These are phyloP conservation scores for Drosophila kikkawai DNA, from an alignment of 1,140 invertebrate species.

Conservation along the genomic window DNA sequence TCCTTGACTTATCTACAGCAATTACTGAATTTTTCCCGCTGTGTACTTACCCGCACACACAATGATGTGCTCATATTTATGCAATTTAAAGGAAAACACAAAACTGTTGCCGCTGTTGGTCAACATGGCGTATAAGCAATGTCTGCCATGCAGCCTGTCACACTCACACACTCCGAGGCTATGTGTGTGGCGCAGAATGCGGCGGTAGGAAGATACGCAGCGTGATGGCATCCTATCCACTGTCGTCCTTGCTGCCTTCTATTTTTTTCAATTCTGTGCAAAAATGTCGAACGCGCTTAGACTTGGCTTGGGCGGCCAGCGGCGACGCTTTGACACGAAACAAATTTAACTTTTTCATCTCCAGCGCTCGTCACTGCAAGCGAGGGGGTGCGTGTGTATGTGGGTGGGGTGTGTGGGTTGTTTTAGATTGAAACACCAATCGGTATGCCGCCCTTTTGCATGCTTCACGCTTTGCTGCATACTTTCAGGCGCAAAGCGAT, in stretches of 20 bases:
- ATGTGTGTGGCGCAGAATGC: neutral
- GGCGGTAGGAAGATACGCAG: slow-evolving; percentile 24
- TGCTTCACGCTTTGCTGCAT: slow-evolving; percentile 78
- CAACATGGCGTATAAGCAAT: slow-evolving; percentile 80
- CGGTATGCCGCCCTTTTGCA: slow-evolving; percentile 66
- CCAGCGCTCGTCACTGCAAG: slow-evolving; percentile 54
- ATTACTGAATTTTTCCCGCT: neutral
- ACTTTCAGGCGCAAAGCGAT: slow-evolving; percentile 82
- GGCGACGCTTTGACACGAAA: slow-evolving; percentile 80
- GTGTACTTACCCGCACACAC: slow-evolving; percentile 18
- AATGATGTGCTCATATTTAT: slow-evolving; percentile 70
- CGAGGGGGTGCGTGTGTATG: slow-evolving; percentile 1
- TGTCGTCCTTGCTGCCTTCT: slow-evolving; percentile 25
- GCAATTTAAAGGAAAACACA: slow-evolving; percentile 83
- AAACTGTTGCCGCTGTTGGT: slow-evolving; percentile 70
- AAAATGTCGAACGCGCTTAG: slow-evolving; percentile 82
- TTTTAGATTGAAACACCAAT: slow-evolving; percentile 52
- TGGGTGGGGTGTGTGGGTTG: slow-evolving; percentile 5
- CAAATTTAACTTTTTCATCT: slow-evolving; percentile 84
- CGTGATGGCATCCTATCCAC: slow-evolving; percentile 54
- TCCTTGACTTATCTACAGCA: neutral
- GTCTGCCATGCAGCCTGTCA: slow-evolving; percentile 57
- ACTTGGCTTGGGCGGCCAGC: slow-evolving; percentile 57
- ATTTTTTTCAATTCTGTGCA: slow-evolving; percentile 73
- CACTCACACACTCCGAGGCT: slow-evolving; percentile 13